phyloP scores from a whole-genome alignment of 2,888 invertebrate species.

The Sesia bembeciformis region DNA sequence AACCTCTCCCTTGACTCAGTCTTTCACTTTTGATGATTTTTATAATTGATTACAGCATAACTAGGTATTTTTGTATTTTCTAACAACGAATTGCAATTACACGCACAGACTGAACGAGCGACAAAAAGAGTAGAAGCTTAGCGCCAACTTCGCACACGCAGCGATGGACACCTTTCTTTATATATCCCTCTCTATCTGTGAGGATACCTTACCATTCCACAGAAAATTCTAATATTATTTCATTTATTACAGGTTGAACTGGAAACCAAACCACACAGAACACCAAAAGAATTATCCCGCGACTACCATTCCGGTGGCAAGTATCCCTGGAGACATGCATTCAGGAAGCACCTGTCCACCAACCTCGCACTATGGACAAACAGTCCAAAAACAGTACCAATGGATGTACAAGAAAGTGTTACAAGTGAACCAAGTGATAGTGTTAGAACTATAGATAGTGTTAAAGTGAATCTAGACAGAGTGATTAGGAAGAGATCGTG shows the following conservation, averaged over 20 bases:
- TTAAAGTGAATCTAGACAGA: constrained; percentile 24
- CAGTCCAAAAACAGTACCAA: constrained; percentile 8
- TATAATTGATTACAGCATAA: too few relatives aligned
- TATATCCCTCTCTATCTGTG: too few relatives aligned
- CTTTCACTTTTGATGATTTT: too few relatives aligned
- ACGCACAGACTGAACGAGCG: too few relatives aligned
- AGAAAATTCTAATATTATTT: neutral
- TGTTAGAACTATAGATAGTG: constrained; percentile 34
- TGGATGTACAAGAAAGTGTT: constrained; percentile 26
- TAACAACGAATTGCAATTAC: too few relatives aligned
- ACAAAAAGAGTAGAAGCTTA: too few relatives aligned
- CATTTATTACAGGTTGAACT: constrained; percentile 37
- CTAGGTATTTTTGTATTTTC: too few relatives aligned
- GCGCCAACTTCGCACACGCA: too few relatives aligned
- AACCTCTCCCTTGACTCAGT: too few relatives aligned
- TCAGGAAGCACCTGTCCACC: constrained; percentile 42
- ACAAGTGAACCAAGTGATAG: constrained; percentile 52
- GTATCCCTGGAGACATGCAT: constrained; percentile 56
- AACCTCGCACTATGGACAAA: constrained; percentile 45
- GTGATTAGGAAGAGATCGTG: constrained; percentile 43
- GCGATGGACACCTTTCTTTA: too few relatives aligned
- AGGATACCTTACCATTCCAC: too few relatives aligned
- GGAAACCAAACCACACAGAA: constrained; percentile 51
- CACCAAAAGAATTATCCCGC: constrained; percentile 47
- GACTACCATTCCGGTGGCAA: constrained; percentile 61